These are phyloP conservation scores for Yponomeuta sedellus DNA, from an alignment of 2,888 invertebrate species.

Conservation along the genomic window DNA sequence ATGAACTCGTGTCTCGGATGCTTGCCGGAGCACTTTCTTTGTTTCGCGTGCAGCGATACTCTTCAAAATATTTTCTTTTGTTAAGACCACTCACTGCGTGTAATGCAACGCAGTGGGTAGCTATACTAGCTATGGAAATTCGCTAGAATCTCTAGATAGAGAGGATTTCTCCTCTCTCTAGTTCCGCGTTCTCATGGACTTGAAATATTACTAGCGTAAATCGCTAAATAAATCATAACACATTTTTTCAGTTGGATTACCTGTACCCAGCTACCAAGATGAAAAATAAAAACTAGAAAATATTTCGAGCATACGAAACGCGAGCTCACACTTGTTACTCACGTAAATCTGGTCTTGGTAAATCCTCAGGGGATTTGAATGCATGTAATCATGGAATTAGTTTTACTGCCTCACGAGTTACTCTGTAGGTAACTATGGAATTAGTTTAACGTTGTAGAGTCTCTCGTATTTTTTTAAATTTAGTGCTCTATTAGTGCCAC, in stretches of 20 bases:
- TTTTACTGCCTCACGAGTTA: neutral
- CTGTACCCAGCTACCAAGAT: no score
- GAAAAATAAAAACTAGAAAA: neutral
- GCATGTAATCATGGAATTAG: neutral
- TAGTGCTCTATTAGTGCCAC: no score
- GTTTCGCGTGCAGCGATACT: constrained; percentile 67
- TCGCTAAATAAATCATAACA: no score
- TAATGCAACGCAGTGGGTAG: constrained; percentile 25
- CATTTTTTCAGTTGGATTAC: no score
- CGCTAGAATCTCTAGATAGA: no score
- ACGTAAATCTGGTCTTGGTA: neutral
- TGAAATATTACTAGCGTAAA: no score
- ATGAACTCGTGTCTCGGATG: constrained; percentile 47
- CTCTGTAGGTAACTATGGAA: neutral
- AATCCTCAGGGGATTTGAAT: neutral
- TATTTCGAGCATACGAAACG: neutral
- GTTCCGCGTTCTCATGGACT: no score
- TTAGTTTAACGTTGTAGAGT: no score
- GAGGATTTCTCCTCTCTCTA: no score
- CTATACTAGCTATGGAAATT: no score
- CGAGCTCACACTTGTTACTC: neutral
- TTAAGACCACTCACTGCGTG: constrained; percentile 59
- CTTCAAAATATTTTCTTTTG: constrained; percentile 70
- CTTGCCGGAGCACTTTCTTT: constrained; percentile 58
- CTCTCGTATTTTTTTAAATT: no score